Percentiles rank a stretch among this genome's conserved stretches.
Conservation (phyloP, 2,888 invertebrate genomes). For the Eumerus sabulonum region DNA sequence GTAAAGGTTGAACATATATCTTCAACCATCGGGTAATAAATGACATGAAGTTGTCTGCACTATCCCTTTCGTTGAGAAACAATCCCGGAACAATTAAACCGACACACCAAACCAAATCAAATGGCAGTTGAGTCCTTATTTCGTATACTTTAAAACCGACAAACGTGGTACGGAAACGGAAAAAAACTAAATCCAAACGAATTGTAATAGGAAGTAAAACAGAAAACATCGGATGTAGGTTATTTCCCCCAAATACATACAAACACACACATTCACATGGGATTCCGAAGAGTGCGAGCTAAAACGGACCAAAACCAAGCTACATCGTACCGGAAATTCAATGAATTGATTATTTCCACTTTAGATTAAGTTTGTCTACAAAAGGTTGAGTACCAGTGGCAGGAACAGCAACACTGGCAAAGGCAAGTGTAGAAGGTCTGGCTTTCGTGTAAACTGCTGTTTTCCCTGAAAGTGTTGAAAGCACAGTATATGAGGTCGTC, state of each 20-base stretch:
- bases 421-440: not conserved
- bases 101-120: no score
- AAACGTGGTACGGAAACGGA: no score
- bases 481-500: conserved; percentile 44
- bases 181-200: no score
- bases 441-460: conserved; percentile 51
- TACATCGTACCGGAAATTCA: conserved; percentile 46
- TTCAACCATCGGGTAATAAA: no score
- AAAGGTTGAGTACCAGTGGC: conserved; percentile 6
- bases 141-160: no score
- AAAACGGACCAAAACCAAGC: conserved; percentile 29
- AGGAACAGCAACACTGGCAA: conserved; percentile 4
- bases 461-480: conserved; percentile 64
- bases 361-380: conserved; percentile 59
- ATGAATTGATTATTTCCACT: conserved; percentile 67
- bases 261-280: conserved; percentile 8
- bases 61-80: no score
- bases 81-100: no score
- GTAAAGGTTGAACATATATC: no score
- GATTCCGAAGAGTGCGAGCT: no score
- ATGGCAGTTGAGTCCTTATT: no score
- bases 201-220: no score
- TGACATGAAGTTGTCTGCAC: no score
- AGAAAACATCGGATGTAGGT: conserved; percentile 45
- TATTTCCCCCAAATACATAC: conserved; percentile 38